phyloP scores from a whole-genome alignment of 2,113 vertebrate species.

The Cyanoliseus patagonus region DNA sequence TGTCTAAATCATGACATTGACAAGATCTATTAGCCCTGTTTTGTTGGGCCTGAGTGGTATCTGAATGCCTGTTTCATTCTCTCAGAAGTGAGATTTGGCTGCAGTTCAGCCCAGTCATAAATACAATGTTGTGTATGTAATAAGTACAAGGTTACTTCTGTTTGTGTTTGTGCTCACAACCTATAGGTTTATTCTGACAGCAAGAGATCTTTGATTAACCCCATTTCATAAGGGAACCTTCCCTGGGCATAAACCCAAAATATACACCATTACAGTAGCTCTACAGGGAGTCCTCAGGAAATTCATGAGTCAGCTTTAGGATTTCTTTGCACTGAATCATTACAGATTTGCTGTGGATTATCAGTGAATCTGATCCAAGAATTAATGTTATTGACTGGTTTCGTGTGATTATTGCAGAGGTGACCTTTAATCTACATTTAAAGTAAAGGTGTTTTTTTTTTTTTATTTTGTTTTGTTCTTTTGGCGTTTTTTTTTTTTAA shows the following conservation, averaged over 20 bases:
- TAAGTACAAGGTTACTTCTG: not conserved
- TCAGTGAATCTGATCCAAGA: not conserved
- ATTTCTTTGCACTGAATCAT: constrained; percentile 3
- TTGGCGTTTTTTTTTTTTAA: not conserved
- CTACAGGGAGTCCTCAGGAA: not conserved
- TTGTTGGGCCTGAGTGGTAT: not conserved
- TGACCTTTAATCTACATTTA: not conserved
- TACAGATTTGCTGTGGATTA: not conserved
- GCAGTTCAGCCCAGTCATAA: not conserved
- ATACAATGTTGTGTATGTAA: not conserved
- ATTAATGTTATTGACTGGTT: not conserved
- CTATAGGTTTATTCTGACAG: not conserved
- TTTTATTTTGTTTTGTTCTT: too few species aligned
- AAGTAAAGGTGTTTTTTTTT: accelerated
- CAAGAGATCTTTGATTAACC: not conserved
- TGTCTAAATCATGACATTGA: not conserved
- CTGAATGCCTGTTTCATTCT: not conserved
- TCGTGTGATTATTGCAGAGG: not conserved
- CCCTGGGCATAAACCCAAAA: constrained; percentile 32
- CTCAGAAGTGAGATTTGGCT: not conserved
- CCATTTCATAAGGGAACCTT: not conserved
- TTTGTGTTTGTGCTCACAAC: not conserved
- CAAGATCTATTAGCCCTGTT: not conserved
- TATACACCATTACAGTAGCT: not conserved
- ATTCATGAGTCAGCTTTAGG: constrained; percentile 2